Evolutionary conservation across 2,888 invertebrate genomes (phyloP), one percentile per base, ranked within the genome.

Genomic region (Lasioglossum figueresi): DNA sequence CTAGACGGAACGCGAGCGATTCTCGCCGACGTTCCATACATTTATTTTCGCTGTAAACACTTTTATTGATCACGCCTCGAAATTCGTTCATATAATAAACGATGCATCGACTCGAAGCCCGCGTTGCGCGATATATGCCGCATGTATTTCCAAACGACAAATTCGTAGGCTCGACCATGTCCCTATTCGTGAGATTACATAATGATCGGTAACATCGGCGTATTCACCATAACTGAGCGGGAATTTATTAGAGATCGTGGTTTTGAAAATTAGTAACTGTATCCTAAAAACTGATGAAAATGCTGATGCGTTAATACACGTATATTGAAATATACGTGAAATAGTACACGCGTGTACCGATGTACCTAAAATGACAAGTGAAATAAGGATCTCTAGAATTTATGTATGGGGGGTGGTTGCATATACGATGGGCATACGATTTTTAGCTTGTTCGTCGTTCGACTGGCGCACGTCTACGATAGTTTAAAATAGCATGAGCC

Each of bases 401-500:
- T 48, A 34, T 43, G 37, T 27, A 14, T 75, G 14, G 34, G 63
- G 66, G 34, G 27, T 52, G 59, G 14, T 66, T 19, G 56, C 37
- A 68, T 66, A 68, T 72, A 31, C 68, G 79, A 84, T 68, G 52
- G 43, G 66, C 59, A 37, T 68, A 78, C 66, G 45, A 72, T 59
- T 75, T n/a, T 31, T 70, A 56, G 63, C 72, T 79, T 34, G 72
- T 34, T 78, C 59, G 23, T 71, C 52, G 34, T 77, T 76, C 70
- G 83, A 80, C 80, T 72, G 83, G 74, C 83, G 63, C 88, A 84
- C 87, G 68, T 77, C 79, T 75, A 83, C 82, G 81, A 81, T 74
- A 84, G 93, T 93, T 92, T 92, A 92, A 94, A 94, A 94, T 94
- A 94, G 93, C 92, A 89, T 87, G 88, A 91, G 88, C 90, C 86